Evolutionary conservation across 2,888 invertebrate species (phyloP).

Genomic region (Acanthosoma haemorrhoidale): DNA sequence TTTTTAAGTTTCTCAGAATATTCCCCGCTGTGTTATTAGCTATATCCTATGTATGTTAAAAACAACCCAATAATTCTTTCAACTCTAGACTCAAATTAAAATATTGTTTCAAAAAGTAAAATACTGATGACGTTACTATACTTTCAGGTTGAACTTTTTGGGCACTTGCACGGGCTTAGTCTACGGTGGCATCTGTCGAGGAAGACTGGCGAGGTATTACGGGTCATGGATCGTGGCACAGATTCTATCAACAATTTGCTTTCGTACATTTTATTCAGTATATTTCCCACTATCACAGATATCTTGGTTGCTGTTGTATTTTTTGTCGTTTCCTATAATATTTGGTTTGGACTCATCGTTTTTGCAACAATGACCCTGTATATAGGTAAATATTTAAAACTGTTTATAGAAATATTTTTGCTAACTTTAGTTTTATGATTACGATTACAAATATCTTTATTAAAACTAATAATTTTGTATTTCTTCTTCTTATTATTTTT

Average conservation of each 20-base stretch:
- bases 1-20: no score
- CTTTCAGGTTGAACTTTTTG: conserved; percentile 69
- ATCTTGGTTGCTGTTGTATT: conserved; percentile 85
- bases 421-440: no score
- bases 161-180: conserved; percentile 84
- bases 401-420: no score
- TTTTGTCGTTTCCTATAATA: conserved; percentile 81
- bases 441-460: no score
- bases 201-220: conserved; percentile 93
- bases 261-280: conserved; percentile 87
- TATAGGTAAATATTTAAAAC: no score
- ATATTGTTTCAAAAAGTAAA: no score
- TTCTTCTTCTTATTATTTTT: no score
- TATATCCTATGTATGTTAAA: no score
- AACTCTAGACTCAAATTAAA: no score
- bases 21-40: no score
- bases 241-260: conserved; percentile 91
- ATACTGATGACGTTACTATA: conserved; percentile 1
- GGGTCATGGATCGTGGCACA: conserved; percentile 96
- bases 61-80: no score
- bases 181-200: conserved; percentile 90
- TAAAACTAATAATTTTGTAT: no score
- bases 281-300: conserved; percentile 86
- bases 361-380: conserved; percentile 89
- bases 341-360: conserved; percentile 92